Conservation (phyloP, 2,113 vertebrate genomes). For the Rutilus rutilus region DNA sequence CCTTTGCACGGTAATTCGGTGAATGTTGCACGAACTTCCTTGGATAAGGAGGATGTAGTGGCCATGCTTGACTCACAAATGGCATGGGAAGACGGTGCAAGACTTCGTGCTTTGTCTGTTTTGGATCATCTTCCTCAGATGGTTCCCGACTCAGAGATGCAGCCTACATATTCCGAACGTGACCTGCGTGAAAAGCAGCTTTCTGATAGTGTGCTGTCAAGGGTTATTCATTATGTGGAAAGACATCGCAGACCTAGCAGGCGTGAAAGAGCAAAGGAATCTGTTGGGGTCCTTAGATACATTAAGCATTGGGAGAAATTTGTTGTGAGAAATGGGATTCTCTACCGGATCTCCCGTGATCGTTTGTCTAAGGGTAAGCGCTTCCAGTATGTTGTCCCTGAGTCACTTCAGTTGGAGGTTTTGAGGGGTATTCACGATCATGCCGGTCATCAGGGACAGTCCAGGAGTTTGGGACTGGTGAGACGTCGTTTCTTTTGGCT, state of each 20-base stretch:
- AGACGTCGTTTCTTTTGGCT: conserved; percentile 45
- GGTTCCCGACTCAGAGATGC: no score
- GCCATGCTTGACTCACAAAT: background rate
- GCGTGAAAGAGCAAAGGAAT: no score
- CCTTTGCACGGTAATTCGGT: background rate
- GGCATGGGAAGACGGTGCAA: no score
- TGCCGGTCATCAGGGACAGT: conserved; percentile 49
- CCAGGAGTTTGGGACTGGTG: conserved; percentile 28
- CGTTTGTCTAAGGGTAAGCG: background rate
- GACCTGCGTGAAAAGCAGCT: no score
- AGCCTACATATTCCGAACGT: no score
- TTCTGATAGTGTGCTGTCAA: no score
- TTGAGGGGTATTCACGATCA: conserved; percentile 33
- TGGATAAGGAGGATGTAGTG: background rate
- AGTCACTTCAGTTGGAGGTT: background rate
- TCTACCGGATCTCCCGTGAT: no score
- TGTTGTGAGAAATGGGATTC: no score
- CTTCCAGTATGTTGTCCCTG: background rate
- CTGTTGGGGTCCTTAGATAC: no score
- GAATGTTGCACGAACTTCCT: background rate
- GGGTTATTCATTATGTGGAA: no score
- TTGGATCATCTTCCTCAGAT: conserved; percentile 34
- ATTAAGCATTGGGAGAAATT: no score
- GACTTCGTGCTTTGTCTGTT: background rate
- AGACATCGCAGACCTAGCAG: no score